phyloP scores from a whole-genome alignment of 2,888 invertebrate genomes.

The Orchesella flavescens region DNA sequence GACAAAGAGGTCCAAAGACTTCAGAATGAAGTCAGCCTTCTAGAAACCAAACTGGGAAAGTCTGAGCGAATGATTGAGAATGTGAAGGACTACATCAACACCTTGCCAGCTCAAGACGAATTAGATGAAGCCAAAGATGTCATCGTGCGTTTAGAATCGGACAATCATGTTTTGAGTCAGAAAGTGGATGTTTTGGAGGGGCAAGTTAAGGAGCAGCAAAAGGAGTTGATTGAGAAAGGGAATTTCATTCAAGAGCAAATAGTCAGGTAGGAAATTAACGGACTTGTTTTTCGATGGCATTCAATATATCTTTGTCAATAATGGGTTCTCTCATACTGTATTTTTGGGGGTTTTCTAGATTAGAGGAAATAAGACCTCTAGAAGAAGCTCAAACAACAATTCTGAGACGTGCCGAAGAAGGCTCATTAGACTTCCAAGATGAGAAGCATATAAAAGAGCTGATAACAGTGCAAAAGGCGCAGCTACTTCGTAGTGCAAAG shows the following conservation, averaged over 20 bases:
- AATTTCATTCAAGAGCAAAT: slow-evolving; percentile 48
- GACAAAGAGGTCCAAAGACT: slow-evolving; percentile 62
- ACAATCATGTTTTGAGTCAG: slow-evolving; percentile 60
- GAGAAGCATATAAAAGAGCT: slow-evolving; percentile 56
- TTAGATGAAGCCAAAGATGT: slow-evolving; percentile 65
- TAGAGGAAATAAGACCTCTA: slow-evolving; percentile 67
- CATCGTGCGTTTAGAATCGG: slow-evolving; percentile 51
- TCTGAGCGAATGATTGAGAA: slow-evolving; percentile 59
- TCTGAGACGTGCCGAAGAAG: slow-evolving; percentile 37
- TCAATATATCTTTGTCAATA: neutral
- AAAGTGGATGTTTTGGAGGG: slow-evolving; percentile 52
- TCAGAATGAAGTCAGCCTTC: slow-evolving; percentile 47
- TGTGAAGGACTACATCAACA: slow-evolving; percentile 68
- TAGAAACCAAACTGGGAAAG: slow-evolving; percentile 59
- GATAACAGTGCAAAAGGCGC: slow-evolving; percentile 65
- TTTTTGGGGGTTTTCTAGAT: slow-evolving; percentile 39
- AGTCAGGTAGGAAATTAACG: slow-evolving; percentile 31
- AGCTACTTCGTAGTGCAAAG: slow-evolving; percentile 64
- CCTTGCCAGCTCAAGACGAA: slow-evolving; percentile 68
- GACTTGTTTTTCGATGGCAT: neutral
- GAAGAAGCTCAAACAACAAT: slow-evolving; percentile 66
- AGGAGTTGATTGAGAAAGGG: slow-evolving; percentile 48
- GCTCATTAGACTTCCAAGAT: slow-evolving; percentile 49
- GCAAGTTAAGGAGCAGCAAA: slow-evolving; percentile 43
- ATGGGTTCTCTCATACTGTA: neutral